Evolutionary conservation across 2,113 vertebrate genomes (phyloP).

Genomic region (Miniopterus natalensis): DNA sequence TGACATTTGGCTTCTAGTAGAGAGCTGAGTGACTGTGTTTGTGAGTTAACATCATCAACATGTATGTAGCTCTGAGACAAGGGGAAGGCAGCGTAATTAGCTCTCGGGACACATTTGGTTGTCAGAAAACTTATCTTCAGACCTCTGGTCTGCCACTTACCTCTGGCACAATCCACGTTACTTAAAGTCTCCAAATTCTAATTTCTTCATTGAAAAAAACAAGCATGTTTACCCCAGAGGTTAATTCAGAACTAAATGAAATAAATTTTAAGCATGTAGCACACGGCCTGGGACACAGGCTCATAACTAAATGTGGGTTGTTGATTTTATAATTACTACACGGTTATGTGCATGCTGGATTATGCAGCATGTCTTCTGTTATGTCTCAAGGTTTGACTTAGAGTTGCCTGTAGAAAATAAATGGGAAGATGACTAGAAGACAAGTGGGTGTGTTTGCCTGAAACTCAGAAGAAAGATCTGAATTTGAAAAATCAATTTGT

Average conservation of each 20-base stretch:
- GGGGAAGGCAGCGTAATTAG: background rate
- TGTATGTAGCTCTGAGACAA: background rate
- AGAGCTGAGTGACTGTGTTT: background rate
- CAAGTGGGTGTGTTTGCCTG: background rate
- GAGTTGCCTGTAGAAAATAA: background rate
- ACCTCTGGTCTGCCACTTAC: background rate
- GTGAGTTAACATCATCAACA: background rate
- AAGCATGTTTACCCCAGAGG: background rate
- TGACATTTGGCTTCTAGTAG: background rate
- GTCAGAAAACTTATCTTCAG: background rate
- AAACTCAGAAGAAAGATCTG: background rate
- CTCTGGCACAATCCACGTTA: background rate
- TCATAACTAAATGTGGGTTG: background rate
- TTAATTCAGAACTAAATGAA: background rate
- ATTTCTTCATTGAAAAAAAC: constrained; percentile 20
- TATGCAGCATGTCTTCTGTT: background rate
- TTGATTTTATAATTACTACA: background rate
- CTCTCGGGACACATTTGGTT: background rate
- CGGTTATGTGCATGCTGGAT: background rate
- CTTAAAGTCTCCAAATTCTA: background rate
- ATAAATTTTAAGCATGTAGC: background rate
- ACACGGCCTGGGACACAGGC: background rate
- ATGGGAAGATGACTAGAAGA: background rate
- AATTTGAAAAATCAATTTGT: background rate
- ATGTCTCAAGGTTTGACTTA: background rate